Evolutionary conservation across 2,113 vertebrate species (phyloP), one percentile per base, ranked within the genome.

Genomic region (Apodemus speciosus): DNA sequence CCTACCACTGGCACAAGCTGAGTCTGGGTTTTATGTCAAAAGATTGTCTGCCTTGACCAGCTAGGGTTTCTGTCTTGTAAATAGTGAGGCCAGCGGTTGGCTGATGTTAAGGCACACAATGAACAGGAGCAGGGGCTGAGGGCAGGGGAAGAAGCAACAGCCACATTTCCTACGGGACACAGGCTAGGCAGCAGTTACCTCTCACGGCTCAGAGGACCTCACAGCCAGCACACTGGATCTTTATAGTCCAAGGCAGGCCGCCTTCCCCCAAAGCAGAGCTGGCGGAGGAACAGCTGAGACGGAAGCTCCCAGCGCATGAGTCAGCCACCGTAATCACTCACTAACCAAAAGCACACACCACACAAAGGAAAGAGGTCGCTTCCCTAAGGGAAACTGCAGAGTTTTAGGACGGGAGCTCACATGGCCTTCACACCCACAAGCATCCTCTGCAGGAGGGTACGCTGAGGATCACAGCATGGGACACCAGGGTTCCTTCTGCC

Each of bases 331-430:
- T 5, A 76, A 68, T 40, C 43, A 38, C 27, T n/a, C 56, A 89
- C 72, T 58, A 84, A 46, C n/a, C 73, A 71, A 85, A 89, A 69
- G 53, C 84, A 69, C n/a, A 8, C 80, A 89, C 13, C 68, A 80
- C 85, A 87, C 81, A 85, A 8, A 23, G 6, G 4, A n/a, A 83
- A 88, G 53, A 77, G 72, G n/a, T 69, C 53, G 71, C 7, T 27
- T 32, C 32, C 10, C 11, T 21, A 43, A 40, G 38, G 80, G 58
- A 38, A 64, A 6, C n/a, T 15, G 15, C 51, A 38, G 6, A 27
- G 38, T 40, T 0, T 38, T 9, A 35, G n/a, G 66, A 72, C 87
- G 69, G 62, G 20, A 94, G 46, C 38, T 68, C 23, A 56, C 43
- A 2, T 2, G 58, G 62, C n/a, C 1, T 3, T 8, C 43, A 88